Evolutionary conservation across 2,888 invertebrate species (phyloP).

Genomic region (Drosophila helvetica): DNA sequence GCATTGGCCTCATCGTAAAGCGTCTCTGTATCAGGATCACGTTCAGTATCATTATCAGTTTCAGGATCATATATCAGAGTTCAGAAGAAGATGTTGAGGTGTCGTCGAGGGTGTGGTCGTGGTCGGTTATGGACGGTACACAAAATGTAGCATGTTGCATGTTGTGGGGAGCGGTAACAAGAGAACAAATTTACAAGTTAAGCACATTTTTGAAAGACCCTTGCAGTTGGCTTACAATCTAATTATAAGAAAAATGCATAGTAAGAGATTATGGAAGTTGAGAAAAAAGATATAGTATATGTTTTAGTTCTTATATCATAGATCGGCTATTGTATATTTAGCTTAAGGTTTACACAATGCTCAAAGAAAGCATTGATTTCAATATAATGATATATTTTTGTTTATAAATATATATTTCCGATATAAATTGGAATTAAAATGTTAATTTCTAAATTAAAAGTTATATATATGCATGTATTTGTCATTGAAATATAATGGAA

Average conservation of each 20-base stretch:
- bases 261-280: constrained; percentile 24
- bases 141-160: constrained; percentile 41
- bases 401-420: constrained; percentile 17
- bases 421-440: constrained; percentile 31
- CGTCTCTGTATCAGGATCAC: constrained; percentile 52
- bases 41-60: neutral
- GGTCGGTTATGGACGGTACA: constrained; percentile 48
- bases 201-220: constrained; percentile 59
- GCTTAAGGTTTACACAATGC: constrained; percentile 20
- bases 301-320: constrained; percentile 32
- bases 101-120: constrained; percentile 4
- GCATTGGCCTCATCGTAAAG: constrained; percentile 78
- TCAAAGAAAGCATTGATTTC: constrained; percentile 11
- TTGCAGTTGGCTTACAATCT: constrained; percentile 46
- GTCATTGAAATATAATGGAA: constrained; percentile 3
- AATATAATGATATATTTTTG: constrained; percentile 29
- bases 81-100: constrained; percentile 1
- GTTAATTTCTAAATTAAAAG: constrained; percentile 15
- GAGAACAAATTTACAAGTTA: constrained; percentile 69
- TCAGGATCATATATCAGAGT: constrained; percentile 9
- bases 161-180: constrained; percentile 61
- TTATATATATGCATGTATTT: neutral
- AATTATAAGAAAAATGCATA: constrained; percentile 52
- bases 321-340: constrained; percentile 2
- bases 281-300: constrained; percentile 29